These are phyloP conservation scores for Aporrectodea caliginosa DNA, from an alignment of 1,140 invertebrate species.

Conservation along the genomic window DNA sequence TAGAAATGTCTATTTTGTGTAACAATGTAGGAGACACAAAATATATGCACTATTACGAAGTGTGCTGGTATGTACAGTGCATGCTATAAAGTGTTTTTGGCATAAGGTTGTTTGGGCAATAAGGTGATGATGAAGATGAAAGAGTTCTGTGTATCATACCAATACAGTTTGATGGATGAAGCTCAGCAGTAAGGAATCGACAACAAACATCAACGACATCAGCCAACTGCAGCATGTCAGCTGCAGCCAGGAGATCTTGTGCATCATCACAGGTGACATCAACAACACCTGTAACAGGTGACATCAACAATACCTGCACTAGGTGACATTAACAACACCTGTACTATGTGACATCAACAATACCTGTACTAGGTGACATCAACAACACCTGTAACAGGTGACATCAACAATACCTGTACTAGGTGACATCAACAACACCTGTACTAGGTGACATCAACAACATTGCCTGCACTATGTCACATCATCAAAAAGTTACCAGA, in stretches of 20 bases:
- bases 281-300: conserved; percentile 55
- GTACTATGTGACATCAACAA: background rate
- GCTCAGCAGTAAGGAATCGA: conserved; percentile 41
- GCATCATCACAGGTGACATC: conserved; percentile 70
- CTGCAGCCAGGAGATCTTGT: conserved; percentile 71
- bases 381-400: background rate
- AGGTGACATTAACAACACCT: background rate
- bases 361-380: background rate
- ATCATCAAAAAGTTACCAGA: too few relatives aligned
- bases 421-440: background rate
- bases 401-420: background rate
- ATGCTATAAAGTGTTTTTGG: too few relatives aligned
- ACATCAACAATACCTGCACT: background rate
- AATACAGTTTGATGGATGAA: conserved; percentile 47
- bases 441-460: background rate
- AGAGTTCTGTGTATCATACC: conserved; percentile 50
- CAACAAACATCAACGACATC: conserved; percentile 42
- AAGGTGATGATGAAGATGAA: background rate
- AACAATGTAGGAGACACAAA: conserved; percentile 33
- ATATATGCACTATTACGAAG: background rate
- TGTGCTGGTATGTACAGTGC: background rate
- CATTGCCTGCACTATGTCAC: too few relatives aligned
- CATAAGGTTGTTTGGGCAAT: background rate
- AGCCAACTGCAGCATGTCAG: conserved; percentile 53
- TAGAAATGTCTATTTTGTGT: too few relatives aligned